Percentiles rank a stretch among this genome's conserved stretches.
These are phyloP conservation scores for Lasiurus borealis DNA, from an alignment of 2,113 vertebrate genomes.

Conservation along the genomic window DNA sequence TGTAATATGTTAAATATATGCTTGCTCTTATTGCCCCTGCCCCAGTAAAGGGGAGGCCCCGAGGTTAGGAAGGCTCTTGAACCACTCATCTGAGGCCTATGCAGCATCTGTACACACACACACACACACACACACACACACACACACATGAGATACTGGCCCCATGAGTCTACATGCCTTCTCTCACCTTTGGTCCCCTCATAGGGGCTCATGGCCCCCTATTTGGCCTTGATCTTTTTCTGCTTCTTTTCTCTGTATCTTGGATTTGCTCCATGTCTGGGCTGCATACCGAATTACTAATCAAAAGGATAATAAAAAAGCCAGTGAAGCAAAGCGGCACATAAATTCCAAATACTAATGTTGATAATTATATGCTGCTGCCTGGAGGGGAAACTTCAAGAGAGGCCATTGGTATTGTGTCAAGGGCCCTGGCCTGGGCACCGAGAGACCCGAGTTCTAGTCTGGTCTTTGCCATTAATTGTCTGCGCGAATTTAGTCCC, in stretches of 20 bases:
- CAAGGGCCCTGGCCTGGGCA: background rate
- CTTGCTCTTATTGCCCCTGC: background rate
- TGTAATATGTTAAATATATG: background rate
- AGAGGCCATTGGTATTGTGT: background rate
- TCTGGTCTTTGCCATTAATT: conserved; percentile 27
- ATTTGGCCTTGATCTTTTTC: conserved; percentile 13
- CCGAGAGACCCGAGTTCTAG: background rate
- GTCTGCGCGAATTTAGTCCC: too few relatives aligned
- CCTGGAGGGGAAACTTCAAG: conserved; percentile 65
- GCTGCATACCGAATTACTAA: conserved; percentile 73
- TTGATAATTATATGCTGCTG: conserved; percentile 74
- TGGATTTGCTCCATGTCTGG: conserved; percentile 61
- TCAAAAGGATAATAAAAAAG: conserved; percentile 76
- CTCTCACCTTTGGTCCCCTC: background rate
- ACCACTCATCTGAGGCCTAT: background rate
- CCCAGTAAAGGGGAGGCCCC: background rate
- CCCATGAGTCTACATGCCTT: background rate
- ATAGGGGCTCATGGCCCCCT: background rate
- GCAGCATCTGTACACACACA: background rate
- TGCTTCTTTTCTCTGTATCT: background rate
- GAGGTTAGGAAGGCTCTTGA: background rate
- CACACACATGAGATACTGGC: background rate
- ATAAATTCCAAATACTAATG: conserved; percentile 76
- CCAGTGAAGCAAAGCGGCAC: conserved; percentile 75
- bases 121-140: background rate